Percentiles rank a stretch among this genome's conserved stretches.
Conservation (phyloP, 2,113 vertebrate species). For the Trematomus loennbergii region DNA sequence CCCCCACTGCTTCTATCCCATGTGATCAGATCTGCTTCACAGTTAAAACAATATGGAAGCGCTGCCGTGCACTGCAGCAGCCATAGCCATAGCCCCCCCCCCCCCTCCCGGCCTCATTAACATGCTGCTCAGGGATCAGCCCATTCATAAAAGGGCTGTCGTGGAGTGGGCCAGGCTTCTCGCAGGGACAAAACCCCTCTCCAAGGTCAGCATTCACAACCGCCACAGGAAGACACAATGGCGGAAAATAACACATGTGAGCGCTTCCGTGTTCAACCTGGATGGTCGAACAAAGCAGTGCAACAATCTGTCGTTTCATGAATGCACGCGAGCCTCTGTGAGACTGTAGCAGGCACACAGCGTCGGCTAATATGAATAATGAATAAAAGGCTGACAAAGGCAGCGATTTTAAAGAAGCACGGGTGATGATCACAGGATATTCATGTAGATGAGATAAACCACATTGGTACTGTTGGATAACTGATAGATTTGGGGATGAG, state of each 20-base stretch:
- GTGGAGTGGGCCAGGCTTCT: constrained; percentile 55
- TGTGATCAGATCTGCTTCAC: constrained; percentile 22
- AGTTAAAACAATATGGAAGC: constrained; percentile 57
- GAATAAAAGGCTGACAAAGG: constrained; percentile 32
- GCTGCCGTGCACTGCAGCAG: constrained; percentile 56
- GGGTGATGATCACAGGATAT: constrained; percentile 16
- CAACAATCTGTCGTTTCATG: constrained; percentile 14
- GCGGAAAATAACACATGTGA: constrained; percentile 25
- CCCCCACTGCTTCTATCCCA: constrained; percentile 11
- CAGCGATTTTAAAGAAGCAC: neutral
- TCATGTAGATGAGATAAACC: constrained; percentile 30
- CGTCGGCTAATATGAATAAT: constrained; percentile 20
- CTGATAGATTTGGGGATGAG: constrained; percentile 5
- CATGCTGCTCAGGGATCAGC: constrained; percentile 63
- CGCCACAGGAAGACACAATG: constrained; percentile 40
- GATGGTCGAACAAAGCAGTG: constrained; percentile 3
- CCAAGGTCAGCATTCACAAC: constrained; percentile 70
- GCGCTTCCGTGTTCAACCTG: constrained; percentile 1
- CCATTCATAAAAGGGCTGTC: constrained; percentile 76
- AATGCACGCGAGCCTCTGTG: constrained; percentile 7
- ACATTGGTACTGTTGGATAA: constrained; percentile 2
- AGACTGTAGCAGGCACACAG: constrained; percentile 1
- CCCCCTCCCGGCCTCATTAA: constrained; percentile 50
- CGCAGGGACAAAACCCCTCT: constrained; percentile 56
- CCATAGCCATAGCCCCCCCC: constrained; percentile 4